Evolutionary conservation across 2,888 invertebrate genomes (phyloP), one percentile per base, ranked within the genome.

Genomic region (Morpho deidamia): DNA sequence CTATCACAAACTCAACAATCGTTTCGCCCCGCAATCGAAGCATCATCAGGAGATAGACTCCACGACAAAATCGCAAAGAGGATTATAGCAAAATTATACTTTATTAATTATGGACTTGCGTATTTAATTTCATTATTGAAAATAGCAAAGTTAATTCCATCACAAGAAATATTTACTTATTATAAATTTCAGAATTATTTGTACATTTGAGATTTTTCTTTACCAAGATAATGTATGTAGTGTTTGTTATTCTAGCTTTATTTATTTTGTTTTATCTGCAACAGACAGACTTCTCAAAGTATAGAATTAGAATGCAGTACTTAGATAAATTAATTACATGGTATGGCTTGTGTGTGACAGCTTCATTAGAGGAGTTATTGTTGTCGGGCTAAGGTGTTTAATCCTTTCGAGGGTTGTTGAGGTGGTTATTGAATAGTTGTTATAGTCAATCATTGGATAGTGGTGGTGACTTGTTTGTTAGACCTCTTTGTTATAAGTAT

Each of bases 291-390:
- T 42, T 43, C 9, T 49, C 33, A 52, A 54, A 44, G 40, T 43
- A 52, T 57, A 56, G 56, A 51, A 54, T 59, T 59, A 59, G 58
- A 53, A 53, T 50, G 64, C 71, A 71, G 77, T 78, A 77, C 78
- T 79, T 78, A 78, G 79, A 65, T 74, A 75, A 75, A 76, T 76
- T 72, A 71, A 75, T 62, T 63, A 56, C 64, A 62, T 59, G 60
- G 59, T 67, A 64, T 51, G 55, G 54, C 46, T 51, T 61, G 58
- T 59, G 59, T 57, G 60, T 60, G 59, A 45, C 54, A 62, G 61
- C 59, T 63, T 49, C 44, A 51, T 12, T 55, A 58, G 58, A 14
- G 41, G 47, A 53, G 53, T 63, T 63, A 58, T 61, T 64, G 62
- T 62, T 58, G 63, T 58, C 52, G 44, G 49, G 55, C 44, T 44